Evolutionary conservation across 2,113 vertebrate genomes (phyloP).

Genomic region (Neolamprologus sp.): DNA sequence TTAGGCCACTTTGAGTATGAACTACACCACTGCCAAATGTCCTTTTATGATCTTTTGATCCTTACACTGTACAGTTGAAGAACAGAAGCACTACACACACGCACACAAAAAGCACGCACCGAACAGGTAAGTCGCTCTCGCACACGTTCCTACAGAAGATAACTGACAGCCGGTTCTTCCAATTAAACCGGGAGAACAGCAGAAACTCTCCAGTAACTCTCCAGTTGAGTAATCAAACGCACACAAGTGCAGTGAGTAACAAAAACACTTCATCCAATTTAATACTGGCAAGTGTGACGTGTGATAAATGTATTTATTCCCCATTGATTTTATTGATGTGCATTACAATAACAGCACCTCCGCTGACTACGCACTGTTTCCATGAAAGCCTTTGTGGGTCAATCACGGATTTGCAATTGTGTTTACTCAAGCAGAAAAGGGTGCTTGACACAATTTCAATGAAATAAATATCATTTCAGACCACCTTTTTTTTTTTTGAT

Average conservation of each 20-base stretch:
- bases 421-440: neutral
- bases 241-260: neutral
- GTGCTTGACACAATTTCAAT: neutral
- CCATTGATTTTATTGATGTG: neutral
- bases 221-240: neutral
- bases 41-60: conserved; percentile 33
- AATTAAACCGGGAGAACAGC: neutral
- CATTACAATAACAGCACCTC: neutral
- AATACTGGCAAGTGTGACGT: neutral
- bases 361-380: neutral
- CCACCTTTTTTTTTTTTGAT: neutral
- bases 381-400: neutral
- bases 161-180: neutral
- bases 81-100: neutral
- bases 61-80: neutral
- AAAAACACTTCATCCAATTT: neutral
- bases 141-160: neutral
- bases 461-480: neutral
- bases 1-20: conserved; percentile 12
- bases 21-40: neutral
- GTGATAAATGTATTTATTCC: neutral
- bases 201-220: neutral
- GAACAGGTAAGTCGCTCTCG: neutral
- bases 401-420: neutral
- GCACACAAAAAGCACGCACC: neutral